Conservation (phyloP, 2,888 invertebrate species). For the Hypomecis atomaria region DNA sequence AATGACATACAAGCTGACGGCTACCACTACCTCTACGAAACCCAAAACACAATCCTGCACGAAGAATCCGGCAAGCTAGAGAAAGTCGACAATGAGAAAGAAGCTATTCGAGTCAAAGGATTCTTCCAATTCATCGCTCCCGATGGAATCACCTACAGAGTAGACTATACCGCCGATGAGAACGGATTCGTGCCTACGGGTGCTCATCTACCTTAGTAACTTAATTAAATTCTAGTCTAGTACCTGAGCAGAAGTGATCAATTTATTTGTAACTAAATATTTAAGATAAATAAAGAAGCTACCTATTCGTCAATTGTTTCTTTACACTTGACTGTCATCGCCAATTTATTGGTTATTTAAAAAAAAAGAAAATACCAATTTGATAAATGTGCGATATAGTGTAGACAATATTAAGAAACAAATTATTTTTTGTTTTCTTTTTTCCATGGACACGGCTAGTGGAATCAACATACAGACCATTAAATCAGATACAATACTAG, state of each 20-base stretch:
- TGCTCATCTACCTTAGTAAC: constrained; percentile 64
- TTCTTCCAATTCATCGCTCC: constrained; percentile 75
- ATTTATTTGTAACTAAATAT: constrained; percentile 37
- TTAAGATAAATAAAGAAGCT: constrained; percentile 41
- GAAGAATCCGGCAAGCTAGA: constrained; percentile 75
- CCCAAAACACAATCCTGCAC: constrained; percentile 79
- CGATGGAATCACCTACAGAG: constrained; percentile 77
- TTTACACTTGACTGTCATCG: constrained; percentile 12
- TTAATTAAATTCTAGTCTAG: constrained; percentile 49
- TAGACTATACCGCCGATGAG: constrained; percentile 79
- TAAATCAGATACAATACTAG: not conserved
- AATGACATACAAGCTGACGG: constrained; percentile 66
- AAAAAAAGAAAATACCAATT: not conserved
- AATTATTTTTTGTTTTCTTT: too few species aligned
- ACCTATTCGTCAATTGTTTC: constrained; percentile 31
- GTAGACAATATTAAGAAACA: not conserved
- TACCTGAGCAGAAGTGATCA: constrained; percentile 30
- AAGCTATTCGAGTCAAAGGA: constrained; percentile 68
- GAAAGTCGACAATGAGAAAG: constrained; percentile 60
- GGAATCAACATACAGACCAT: not conserved
- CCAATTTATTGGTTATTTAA: not conserved
- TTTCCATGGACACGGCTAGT: too few species aligned
- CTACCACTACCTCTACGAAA: constrained; percentile 79
- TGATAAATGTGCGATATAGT: not conserved
- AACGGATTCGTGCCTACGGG: constrained; percentile 72